Evolutionary conservation across 35 echinoderm and acorn worm species (phyloP).

Genomic region (Holothuria glaberrima): DNA sequence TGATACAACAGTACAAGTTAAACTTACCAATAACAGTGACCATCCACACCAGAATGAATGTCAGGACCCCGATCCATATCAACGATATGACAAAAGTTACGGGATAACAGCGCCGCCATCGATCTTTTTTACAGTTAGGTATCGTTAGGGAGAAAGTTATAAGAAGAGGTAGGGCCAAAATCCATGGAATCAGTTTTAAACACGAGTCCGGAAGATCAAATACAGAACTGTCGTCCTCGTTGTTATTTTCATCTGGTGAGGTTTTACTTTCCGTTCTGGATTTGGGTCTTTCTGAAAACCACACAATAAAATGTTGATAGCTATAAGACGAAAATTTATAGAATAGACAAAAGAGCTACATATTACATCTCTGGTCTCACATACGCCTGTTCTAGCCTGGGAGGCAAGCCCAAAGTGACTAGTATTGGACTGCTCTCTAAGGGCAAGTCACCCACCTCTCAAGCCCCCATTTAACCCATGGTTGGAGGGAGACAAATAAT

Average conservation of each 20-base stretch:
- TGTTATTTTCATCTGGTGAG: neutral
- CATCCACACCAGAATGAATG: slow-evolving; percentile 72
- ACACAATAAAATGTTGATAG: too few species aligned
- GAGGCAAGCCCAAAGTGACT: too few species aligned
- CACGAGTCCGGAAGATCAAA: neutral
- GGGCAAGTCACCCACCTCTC: too few species aligned
- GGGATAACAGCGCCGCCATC: slow-evolving; percentile 42
- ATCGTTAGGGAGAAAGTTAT: slow-evolving; percentile 58
- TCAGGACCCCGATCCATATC: slow-evolving; percentile 47
- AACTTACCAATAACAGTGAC: slow-evolving; percentile 64
- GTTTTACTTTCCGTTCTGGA: neutral
- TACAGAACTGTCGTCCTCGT: neutral
- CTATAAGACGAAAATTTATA: too few species aligned
- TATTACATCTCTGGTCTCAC: too few species aligned
- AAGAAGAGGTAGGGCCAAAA: slow-evolving; percentile 41
- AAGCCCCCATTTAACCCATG: too few species aligned
- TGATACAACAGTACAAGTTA: too few species aligned
- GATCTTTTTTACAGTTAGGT: slow-evolving; percentile 37
- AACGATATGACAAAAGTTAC: slow-evolving; percentile 48
- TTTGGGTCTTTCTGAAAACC: neutral
- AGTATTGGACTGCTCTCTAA: too few species aligned
- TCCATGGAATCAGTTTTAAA: slow-evolving; percentile 12
- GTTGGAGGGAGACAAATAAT: too few species aligned
- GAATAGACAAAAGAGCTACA: too few species aligned
- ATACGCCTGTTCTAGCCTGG: too few species aligned